Evolutionary conservation across 2,888 invertebrate genomes (phyloP).

Genomic region (Rhodophaea formosa): DNA sequence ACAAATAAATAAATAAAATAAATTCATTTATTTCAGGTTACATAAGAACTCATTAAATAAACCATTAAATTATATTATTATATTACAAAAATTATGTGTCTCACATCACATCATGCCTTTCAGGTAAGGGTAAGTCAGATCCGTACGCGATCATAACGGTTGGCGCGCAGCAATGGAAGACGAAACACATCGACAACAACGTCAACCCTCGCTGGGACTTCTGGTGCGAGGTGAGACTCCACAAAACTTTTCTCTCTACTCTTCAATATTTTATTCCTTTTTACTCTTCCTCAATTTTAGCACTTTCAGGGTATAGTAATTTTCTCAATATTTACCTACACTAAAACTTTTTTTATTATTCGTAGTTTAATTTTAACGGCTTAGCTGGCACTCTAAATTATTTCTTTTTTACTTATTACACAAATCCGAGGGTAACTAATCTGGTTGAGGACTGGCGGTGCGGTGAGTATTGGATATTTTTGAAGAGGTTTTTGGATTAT

Average conservation of each 20-base stretch:
- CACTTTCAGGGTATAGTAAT: conserved; percentile 20
- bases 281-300: conserved; percentile 24
- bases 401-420: conserved; percentile 20
- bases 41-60: too few relatives aligned
- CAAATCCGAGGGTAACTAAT: conserved; percentile 22
- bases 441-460: conserved; percentile 22
- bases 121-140: conserved; percentile 97
- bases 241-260: conserved; percentile 5
- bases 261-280: conserved; percentile 21
- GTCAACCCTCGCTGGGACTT: conserved; percentile 98
- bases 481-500: conserved; percentile 32
- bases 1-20: too few relatives aligned
- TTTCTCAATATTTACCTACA: conserved; percentile 5
- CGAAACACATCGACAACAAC: conserved; percentile 95
- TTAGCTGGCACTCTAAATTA: conserved; percentile 33
- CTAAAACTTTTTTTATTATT: conserved; percentile 17
- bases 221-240: conserved; percentile 93
- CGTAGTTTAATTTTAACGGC: conserved; percentile 25
- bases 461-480: conserved; percentile 22
- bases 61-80: too few relatives aligned
- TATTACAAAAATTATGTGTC: too few relatives aligned
- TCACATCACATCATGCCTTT: conserved; percentile 37
- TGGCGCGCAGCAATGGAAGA: conserved; percentile 96
- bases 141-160: conserved; percentile 96
- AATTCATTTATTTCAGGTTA: too few relatives aligned